These are phyloP conservation scores for Polia nebulosa DNA, from an alignment of 2,888 invertebrate species.

Conservation along the genomic window DNA sequence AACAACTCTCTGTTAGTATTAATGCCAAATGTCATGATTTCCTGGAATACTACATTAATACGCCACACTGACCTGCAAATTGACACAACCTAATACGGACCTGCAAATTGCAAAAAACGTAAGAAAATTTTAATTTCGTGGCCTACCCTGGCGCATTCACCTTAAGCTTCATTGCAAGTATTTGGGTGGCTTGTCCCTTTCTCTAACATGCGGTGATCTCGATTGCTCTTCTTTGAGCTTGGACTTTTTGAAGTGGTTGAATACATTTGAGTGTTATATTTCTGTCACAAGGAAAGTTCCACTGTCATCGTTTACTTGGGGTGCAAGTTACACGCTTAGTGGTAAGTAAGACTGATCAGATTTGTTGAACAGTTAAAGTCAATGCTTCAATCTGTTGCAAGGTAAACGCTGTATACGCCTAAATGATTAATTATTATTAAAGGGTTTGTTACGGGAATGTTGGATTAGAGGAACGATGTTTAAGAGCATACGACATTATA, in stretches of 20 bases:
- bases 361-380: conserved; percentile 55
- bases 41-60: too few species aligned
- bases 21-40: too few species aligned
- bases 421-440: conserved; percentile 21
- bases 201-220: background rate
- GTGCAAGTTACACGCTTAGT: conserved; percentile 78
- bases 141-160: too few species aligned
- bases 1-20: too few species aligned
- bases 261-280: background rate
- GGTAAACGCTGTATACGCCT: conserved; percentile 49
- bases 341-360: conserved; percentile 80
- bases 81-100: too few species aligned
- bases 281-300: conserved; percentile 20
- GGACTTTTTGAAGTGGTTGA: background rate
- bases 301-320: conserved; percentile 66
- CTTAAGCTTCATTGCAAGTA: too few species aligned
- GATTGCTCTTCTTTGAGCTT: background rate
- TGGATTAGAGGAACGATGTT: background rate
- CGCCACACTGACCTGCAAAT: too few species aligned
- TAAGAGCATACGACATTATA: conserved; percentile 27
- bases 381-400: conserved; percentile 46
- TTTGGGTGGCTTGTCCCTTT: background rate
- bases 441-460: conserved; percentile 14
- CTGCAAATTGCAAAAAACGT: too few species aligned
- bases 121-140: too few species aligned